Percentiles rank a stretch among this genome's conserved stretches.
Conservation (phyloP, 2,113 vertebrate genomes). For the Phylloscopus whistleri region DNA sequence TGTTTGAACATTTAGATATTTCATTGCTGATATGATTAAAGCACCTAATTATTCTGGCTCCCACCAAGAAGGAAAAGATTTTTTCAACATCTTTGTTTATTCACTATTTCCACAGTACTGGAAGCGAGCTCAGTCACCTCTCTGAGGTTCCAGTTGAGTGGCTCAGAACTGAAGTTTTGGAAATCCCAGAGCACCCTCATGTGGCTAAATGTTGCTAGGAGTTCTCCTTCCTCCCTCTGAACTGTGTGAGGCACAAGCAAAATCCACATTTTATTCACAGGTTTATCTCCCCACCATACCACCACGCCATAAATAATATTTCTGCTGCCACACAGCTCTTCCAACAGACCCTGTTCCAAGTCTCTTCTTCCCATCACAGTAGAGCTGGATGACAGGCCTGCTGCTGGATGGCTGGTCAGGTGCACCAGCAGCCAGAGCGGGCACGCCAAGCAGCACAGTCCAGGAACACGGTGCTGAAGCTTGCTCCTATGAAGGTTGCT, state of each 20-base stretch:
- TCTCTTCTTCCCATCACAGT: background rate
- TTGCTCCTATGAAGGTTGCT: background rate
- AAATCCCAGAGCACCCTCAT: conserved; percentile 49
- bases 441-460: fast-evolving
- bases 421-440: fast-evolving
- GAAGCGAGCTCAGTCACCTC: background rate
- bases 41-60: background rate
- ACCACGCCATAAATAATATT: background rate
- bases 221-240: background rate
- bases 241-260: background rate
- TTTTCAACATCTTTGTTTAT: background rate
- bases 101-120: background rate
- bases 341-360: background rate
- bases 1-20: background rate
- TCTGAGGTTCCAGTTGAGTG: background rate
- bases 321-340: background rate
- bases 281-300: background rate
- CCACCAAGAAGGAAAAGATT: background rate
- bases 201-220: background rate
- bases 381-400: background rate
- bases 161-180: background rate
- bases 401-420: fast-evolving
- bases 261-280: background rate
- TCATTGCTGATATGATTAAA: background rate
- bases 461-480: background rate